A percentile compares a stretch with the other conserved stretches of the same genome.
phyloP scores from a whole-genome alignment of 1,140 invertebrate genomes.

The Harpegnathos saltator region DNA sequence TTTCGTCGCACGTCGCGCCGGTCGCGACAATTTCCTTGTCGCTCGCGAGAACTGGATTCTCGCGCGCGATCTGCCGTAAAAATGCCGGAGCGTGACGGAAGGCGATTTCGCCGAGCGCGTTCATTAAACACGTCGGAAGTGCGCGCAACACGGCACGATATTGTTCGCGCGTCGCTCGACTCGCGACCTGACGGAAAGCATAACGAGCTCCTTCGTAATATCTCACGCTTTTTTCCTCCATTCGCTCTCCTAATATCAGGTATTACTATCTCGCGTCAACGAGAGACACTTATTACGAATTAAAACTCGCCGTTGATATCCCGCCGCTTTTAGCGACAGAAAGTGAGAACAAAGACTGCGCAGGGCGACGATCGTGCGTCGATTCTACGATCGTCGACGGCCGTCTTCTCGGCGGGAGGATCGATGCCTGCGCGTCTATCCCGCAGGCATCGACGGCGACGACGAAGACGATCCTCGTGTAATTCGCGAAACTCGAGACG shows the following conservation, averaged over 20 bases:
- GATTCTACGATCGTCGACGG: too few species aligned
- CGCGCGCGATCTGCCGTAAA: neutral
- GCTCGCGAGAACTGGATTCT: conserved; percentile 1
- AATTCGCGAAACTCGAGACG: conserved; percentile 36
- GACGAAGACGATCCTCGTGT: neutral
- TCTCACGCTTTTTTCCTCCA: too few species aligned
- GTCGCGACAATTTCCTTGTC: neutral
- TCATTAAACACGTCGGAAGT: neutral
- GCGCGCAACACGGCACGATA: too few species aligned
- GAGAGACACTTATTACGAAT: too few species aligned
- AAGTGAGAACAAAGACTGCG: neutral
- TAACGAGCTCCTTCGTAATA: too few species aligned
- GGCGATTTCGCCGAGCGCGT: neutral
- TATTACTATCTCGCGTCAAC: too few species aligned
- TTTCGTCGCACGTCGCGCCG: neutral
- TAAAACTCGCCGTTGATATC: too few species aligned
- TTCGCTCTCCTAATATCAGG: too few species aligned
- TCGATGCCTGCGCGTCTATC: neutral
- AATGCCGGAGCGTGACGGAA: neutral
- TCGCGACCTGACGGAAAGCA: neutral
- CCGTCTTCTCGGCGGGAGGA: neutral
- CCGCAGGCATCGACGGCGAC: neutral
- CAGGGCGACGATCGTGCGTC: too few species aligned
- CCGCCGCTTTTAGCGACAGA: neutral
- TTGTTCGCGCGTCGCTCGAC: neutral